Percentiles rank a stretch among this genome's conserved stretches.
Evolutionary conservation across 2,888 invertebrate genomes (phyloP).

Genomic region (Myopa testacea): DNA sequence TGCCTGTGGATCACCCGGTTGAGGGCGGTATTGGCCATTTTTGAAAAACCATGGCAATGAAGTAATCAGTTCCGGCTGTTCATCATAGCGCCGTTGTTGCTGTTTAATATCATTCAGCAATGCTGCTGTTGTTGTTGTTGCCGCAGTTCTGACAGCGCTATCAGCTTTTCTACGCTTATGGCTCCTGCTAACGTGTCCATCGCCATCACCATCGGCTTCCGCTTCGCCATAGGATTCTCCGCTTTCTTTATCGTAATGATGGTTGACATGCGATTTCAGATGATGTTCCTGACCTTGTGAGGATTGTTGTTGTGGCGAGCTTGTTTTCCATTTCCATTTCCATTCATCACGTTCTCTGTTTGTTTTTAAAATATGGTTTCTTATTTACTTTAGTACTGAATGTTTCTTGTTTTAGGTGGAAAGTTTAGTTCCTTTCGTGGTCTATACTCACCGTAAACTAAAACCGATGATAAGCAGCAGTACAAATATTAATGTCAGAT

Average conservation of each 20-base stretch:
- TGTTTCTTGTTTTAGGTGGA: background rate
- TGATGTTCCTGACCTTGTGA: conserved; percentile 47
- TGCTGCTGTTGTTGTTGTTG: background rate
- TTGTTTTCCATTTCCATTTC: conserved; percentile 61
- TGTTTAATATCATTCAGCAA: background rate
- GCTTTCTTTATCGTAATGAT: conserved; percentile 31
- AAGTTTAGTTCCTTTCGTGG: background rate
- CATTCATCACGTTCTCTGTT: conserved; percentile 65
- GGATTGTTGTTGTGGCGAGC: conserved; percentile 43
- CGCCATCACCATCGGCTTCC: conserved; percentile 25
- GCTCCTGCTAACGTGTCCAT: conserved; percentile 31
- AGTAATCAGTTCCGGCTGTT: no score
- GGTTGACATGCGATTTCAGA: conserved; percentile 41
- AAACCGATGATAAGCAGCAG: conserved; percentile 71
- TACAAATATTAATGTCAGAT: conserved; percentile 70
- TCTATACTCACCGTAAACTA: conserved; percentile 68
- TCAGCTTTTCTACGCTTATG: background rate
- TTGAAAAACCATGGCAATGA: conserved; percentile 79
- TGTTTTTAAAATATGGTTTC: background rate
- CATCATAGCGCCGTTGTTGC: background rate
- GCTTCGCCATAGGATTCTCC: background rate
- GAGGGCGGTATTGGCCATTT: conserved; percentile 79
- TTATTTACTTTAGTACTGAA: background rate
- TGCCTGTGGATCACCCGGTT: conserved; percentile 54
- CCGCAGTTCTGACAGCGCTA: conserved; percentile 9